Evolutionary conservation across 1,140 invertebrate species (phyloP).

Genomic region (Drosophila oshimai): DNA sequence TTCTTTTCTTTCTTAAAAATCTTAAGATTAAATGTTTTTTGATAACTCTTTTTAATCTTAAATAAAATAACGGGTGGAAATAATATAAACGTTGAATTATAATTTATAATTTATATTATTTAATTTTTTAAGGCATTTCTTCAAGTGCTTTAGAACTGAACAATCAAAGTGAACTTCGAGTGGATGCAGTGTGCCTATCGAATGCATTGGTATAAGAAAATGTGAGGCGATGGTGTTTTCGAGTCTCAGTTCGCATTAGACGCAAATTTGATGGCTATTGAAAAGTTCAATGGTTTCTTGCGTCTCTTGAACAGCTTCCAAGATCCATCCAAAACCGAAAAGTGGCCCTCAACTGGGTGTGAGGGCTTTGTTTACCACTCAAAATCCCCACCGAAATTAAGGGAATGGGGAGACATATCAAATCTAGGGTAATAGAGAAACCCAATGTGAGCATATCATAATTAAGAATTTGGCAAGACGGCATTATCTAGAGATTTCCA

Average conservation of each 20-base stretch:
- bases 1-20: too few relatives aligned
- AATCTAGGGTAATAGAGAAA: slow-evolving; percentile 46
- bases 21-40: too few relatives aligned
- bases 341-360: slow-evolving; percentile 36
- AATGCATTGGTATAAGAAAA: slow-evolving; percentile 26
- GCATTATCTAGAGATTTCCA: slow-evolving; percentile 3
- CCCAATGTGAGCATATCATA: slow-evolving; percentile 61
- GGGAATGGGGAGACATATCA: slow-evolving; percentile 14
- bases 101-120: too few relatives aligned
- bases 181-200: slow-evolving; percentile 23
- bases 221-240: slow-evolving; percentile 4
- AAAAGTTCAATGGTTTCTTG: slow-evolving; percentile 69
- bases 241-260: slow-evolving; percentile 42
- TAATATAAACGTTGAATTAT: too few relatives aligned
- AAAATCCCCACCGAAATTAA: not conserved
- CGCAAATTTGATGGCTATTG: slow-evolving; percentile 72
- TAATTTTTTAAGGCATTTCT: not conserved
- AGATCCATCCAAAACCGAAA: slow-evolving; percentile 1
- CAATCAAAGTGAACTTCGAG: slow-evolving; percentile 59
- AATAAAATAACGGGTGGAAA: too few relatives aligned
- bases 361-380: slow-evolving; percentile 46
- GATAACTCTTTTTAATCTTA: too few relatives aligned
- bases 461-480: slow-evolving; percentile 62
- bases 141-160: not conserved
- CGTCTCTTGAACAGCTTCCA: not conserved